Conservation (phyloP, 2,888 invertebrate genomes). For the Cancer borealis region DNA sequence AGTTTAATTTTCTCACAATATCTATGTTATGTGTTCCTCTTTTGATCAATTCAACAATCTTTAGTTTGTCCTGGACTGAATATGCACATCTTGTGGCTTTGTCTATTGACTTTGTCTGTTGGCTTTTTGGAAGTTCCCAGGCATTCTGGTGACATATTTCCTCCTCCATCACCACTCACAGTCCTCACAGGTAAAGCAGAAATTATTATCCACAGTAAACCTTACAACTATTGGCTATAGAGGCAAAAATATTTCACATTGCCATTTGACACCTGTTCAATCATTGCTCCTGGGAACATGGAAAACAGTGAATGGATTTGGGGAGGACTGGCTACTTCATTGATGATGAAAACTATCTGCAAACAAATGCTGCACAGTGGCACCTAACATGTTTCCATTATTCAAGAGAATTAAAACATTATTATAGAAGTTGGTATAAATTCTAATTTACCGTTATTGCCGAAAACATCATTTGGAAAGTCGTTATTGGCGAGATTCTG, state of each 20-base stretch:
- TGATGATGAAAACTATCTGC: too few relatives aligned
- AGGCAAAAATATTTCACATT: too few relatives aligned
- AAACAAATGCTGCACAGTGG: too few relatives aligned
- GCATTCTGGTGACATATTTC: background rate
- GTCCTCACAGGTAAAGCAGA: background rate
- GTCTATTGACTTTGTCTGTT: background rate
- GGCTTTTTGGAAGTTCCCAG: background rate
- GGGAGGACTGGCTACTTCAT: too few relatives aligned
- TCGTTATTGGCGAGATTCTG: background rate
- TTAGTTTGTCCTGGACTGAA: background rate
- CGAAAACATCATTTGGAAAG: background rate
- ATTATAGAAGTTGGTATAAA: background rate
- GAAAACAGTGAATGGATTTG: background rate
- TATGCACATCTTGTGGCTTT: background rate
- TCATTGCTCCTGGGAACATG: background rate
- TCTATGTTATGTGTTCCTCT: background rate
- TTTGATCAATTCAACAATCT: background rate
- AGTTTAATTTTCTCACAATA: background rate
- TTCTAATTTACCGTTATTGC: background rate
- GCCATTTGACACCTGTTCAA: too few relatives aligned
- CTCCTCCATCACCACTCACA: background rate
- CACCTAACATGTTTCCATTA: too few relatives aligned
- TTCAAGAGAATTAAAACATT: background rate
- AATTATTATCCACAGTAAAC: background rate
- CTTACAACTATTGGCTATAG: background rate